A percentile compares a stretch with the other conserved stretches of the same genome.
These are phyloP conservation scores for Caerostris extrusa DNA, from an alignment of 1,140 invertebrate genomes.

Conservation along the genomic window DNA sequence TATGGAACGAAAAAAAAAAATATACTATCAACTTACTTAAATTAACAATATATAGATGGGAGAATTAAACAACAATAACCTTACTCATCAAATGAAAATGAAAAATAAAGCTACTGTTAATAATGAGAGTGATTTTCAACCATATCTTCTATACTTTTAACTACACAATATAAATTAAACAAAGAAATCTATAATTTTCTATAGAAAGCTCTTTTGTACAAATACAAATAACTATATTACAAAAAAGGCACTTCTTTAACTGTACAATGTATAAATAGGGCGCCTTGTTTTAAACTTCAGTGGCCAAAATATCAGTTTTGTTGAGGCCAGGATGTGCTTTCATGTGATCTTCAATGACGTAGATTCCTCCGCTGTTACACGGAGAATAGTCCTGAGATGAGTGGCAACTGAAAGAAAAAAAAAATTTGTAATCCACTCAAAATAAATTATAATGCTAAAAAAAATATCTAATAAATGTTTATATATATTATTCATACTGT, in stretches of 20 bases:
- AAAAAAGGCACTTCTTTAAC: conserved; percentile 70
- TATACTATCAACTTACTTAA: background rate
- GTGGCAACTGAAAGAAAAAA: conserved; percentile 66
- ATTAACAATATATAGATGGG: background rate
- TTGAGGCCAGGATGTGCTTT: background rate
- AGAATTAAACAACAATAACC: conserved; percentile 14
- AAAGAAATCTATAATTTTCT: conserved; percentile 74
- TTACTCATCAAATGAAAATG: conserved; percentile 40
- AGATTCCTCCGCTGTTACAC: conserved; percentile 55
- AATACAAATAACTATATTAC: conserved; percentile 73
- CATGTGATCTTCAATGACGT: conserved; percentile 69
- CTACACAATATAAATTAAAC: conserved; percentile 76
- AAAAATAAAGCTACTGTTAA: conserved; percentile 19
- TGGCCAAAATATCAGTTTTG: conserved; percentile 61
- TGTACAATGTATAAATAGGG: conserved; percentile 65
- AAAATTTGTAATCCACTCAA: background rate
- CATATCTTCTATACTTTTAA: conserved; percentile 30
- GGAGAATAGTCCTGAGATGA: conserved; percentile 50
- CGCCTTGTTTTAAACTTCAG: conserved; percentile 67
- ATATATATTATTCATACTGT: too few species aligned
- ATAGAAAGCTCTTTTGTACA: conserved; percentile 78
- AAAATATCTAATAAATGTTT: too few species aligned
- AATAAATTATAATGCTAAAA: too few species aligned
- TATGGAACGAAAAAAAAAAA: background rate
- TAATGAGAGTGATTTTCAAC: conserved; percentile 33